Base-by-base conservation (phyloP, 2,113 vertebrate species). In the Syrmaticus mikado region DNA sequence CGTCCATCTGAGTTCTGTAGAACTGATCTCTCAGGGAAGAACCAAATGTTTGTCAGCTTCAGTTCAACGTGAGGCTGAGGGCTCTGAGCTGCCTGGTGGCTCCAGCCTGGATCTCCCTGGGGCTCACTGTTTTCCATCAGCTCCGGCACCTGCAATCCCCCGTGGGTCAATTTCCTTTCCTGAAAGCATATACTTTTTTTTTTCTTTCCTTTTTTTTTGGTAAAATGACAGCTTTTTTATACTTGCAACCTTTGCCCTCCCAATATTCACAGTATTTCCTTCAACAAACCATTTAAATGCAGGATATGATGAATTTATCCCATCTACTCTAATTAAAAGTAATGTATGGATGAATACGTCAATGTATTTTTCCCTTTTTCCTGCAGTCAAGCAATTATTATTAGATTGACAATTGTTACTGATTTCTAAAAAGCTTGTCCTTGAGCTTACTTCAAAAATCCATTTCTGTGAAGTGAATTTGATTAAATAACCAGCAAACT, bases 361-460 rank as follows among this genome's bases (percentile, higher is more conserved):
- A 60, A 21, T 21, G 5, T 55, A 30, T 67, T 87, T 88, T 92
- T 67, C 10, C 8, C 66, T 82, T 93, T 53, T 55, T 74, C 60
- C 45, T 81, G 19, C 14, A 66, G 48, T 40, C 48, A 82, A 68
- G 46, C 5, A 36, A 46, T 64, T 85, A 50, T 46, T 61, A 65
- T 14, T 15, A 45, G 21, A 53, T 11, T 12, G 19, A 80, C 28
- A n/a, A 53, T 3, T 7, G 22, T 50, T 38, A 50, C 28, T 14
- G 19, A n/a, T 38, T 96, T 83, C 45, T 76, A 28, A 72, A 79
- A 30, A 5, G 12, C 15, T 74, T 82, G 16, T 62, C 77, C 71
- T 80, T 73, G 28, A 94, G 82, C 84, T 91, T 78, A 30, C 73
- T 68, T 70, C 28, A 84, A 55, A 11, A 79, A 94, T 62, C 38